These are phyloP conservation scores for Alectoris magna DNA, from an alignment of 2,797 vertebrate species.

Conservation along the genomic window DNA sequence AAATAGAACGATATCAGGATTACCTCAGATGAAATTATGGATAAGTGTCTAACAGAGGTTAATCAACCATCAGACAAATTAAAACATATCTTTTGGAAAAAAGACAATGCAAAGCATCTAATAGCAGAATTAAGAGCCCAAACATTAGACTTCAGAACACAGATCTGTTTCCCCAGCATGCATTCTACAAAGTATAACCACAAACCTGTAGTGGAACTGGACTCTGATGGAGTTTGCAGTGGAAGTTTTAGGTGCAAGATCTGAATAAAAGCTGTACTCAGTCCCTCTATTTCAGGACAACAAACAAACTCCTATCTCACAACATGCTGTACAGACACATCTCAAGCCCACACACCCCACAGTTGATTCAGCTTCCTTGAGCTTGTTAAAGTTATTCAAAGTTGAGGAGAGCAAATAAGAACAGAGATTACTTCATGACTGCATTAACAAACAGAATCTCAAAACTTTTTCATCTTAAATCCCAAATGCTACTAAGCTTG, in stretches of 20 bases:
- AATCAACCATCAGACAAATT: not conserved
- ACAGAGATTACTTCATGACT: not conserved
- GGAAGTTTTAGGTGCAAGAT: not conserved
- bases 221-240: not conserved
- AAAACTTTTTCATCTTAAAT: not conserved
- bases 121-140: not conserved
- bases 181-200: fast-evolving
- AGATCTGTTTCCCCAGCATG: fast-evolving
- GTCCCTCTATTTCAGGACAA: not conserved
- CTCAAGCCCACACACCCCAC: not conserved
- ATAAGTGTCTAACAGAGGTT: not conserved
- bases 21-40: not conserved
- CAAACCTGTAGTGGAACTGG: not conserved
- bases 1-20: not conserved
- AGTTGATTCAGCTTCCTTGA: not conserved
- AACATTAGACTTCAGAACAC: not conserved
- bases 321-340: not conserved
- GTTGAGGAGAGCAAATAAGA: not conserved
- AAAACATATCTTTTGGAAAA: not conserved
- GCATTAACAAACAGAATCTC: not conserved
- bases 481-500: not conserved
- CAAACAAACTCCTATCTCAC: not conserved
- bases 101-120: fast-evolving
- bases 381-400: not conserved
- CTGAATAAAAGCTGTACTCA: not conserved